Base-by-base conservation (phyloP, 53 echinoderm and acorn worm genomes). In the Stichopus horrens region DNA sequence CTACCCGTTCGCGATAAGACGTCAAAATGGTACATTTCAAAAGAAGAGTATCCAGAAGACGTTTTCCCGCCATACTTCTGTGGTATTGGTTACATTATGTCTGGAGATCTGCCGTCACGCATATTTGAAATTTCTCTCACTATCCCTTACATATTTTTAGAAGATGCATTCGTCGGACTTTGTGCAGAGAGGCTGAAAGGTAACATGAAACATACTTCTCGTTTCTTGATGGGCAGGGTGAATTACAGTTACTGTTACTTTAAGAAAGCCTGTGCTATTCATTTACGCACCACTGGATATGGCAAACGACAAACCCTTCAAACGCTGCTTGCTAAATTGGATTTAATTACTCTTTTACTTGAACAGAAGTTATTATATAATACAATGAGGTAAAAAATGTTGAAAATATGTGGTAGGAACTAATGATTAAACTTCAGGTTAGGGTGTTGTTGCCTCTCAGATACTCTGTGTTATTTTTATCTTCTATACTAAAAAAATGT, bases 81-180 rank as follows among this genome's bases (percentile, higher is more conserved):
- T 67, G 68, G 68, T 14, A n/a, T 67, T 11, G 68, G 37, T 37
- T 37, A 37, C 54, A 37, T 87, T 0, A 74, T 87, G 67, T 86
- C 86, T 5, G 73, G 86, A 73, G 86, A 86, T 73, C 13, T 86
- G 7, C 54, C 54, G 4, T 5, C 14, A 53, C 52, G 21, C 52
- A 54, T 86, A 5, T 5, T 20, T 10, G 54, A 20, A 9, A 53
- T 55, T 10, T 87, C 75, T n/a, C 16, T 87, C 6, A 18, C 53
- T 6, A 74, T 74, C 19, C 87, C 87, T 7, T 74, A 54, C 19
- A 55, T 87, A 52, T 54, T 75, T 75, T 58, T 73, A 53, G 75
- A 87, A 75, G 87, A 87, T 74, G 87, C 21, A 5, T 87, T 54
- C 54, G 74, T 87, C 18, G 87, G 87, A 7, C 55, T 87, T 7